A percentile compares a stretch with the other conserved stretches of the same genome.
Conservation (phyloP, 2,113 vertebrate species). For the Elgaria multicarinata region DNA sequence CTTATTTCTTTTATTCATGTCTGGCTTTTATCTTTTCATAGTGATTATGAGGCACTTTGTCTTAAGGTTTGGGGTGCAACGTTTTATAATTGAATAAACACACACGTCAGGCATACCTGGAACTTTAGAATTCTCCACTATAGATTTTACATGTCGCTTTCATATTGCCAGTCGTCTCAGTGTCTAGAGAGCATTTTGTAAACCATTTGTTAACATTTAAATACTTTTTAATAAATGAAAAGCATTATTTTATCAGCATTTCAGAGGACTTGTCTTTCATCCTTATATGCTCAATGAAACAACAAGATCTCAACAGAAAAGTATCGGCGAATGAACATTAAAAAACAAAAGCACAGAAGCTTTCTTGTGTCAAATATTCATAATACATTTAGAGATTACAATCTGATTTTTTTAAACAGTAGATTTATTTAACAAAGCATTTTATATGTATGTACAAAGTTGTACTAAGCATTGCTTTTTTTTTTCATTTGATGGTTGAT, state of each 20-base stretch:
- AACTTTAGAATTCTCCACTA: conserved; percentile 44
- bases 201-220: conserved; percentile 31
- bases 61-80: conserved; percentile 47
- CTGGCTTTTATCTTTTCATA: conserved; percentile 49
- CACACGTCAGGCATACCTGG: conserved; percentile 24
- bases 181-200: conserved; percentile 8
- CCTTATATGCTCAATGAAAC: background rate
- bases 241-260: conserved; percentile 9
- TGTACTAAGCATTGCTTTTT: background rate
- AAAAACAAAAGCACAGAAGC: background rate
- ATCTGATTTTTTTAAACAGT: background rate
- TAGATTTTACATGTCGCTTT: conserved; percentile 34
- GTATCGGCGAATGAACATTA: conserved; percentile 11
- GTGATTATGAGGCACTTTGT: conserved; percentile 48
- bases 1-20: conserved; percentile 50
- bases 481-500: background rate
- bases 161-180: conserved; percentile 26
- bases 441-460: background rate
- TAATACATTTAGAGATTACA: background rate
- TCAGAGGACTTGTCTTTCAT: conserved; percentile 15
- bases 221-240: conserved; percentile 20
- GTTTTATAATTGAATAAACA: conserved; percentile 30
- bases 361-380: background rate
- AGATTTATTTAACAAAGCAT: background rate
- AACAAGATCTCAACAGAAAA: conserved; percentile 33